These are phyloP conservation scores for Helleia helle DNA, from an alignment of 2,888 invertebrate genomes.

Conservation along the genomic window DNA sequence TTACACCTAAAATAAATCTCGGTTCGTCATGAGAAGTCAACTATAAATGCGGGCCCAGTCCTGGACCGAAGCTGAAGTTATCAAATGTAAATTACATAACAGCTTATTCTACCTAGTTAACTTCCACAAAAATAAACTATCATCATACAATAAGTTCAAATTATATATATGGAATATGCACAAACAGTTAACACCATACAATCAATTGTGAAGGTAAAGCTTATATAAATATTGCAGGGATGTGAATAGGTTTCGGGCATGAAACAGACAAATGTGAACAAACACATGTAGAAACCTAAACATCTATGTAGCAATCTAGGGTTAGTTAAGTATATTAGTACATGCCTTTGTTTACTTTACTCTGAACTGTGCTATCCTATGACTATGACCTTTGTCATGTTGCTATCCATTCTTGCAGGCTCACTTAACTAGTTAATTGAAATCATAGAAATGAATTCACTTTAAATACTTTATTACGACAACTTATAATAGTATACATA, in stretches of 20 bases:
- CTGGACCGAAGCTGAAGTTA: slow-evolving; percentile 35
- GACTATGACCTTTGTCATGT: slow-evolving; percentile 1
- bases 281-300: slow-evolving; percentile 13
- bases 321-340: not conserved
- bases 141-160: slow-evolving; percentile 60
- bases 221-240: slow-evolving; percentile 35
- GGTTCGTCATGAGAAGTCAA: slow-evolving; percentile 59
- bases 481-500: slow-evolving; percentile 72
- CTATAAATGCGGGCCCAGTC: slow-evolving; percentile 63
- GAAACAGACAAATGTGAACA: not conserved
- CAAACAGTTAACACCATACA: slow-evolving; percentile 31
- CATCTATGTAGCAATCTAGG: not conserved
- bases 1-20: slow-evolving; percentile 67
- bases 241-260: slow-evolving; percentile 44
- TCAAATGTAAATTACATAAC: slow-evolving; percentile 64
- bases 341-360: not conserved
- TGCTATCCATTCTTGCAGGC: slow-evolving; percentile 30
- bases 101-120: slow-evolving; percentile 71
- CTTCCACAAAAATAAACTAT: slow-evolving; percentile 70
- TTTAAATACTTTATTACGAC: slow-evolving; percentile 74
- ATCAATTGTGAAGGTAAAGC: slow-evolving; percentile 28
- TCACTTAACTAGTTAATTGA: slow-evolving; percentile 45
- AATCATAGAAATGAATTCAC: slow-evolving; percentile 64
- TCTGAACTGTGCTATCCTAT: slow-evolving; percentile 2
- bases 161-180: slow-evolving; percentile 49